Conservation (phyloP, 30 jellyfish, hydroid and myxozoan genomes). For the Hydractinia symbiolongicarpus region DNA sequence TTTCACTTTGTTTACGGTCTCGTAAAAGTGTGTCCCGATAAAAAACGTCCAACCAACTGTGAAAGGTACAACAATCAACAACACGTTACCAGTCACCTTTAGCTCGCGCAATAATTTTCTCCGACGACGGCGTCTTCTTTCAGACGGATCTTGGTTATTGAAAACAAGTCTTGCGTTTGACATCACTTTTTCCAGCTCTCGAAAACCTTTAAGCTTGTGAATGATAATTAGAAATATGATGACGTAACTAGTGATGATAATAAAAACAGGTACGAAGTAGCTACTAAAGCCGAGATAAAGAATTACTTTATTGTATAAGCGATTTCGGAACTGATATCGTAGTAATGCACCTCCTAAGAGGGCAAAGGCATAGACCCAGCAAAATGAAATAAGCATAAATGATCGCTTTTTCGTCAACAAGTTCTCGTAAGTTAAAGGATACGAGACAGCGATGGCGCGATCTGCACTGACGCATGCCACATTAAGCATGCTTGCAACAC, state of each 20-base stretch:
- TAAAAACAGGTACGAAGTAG: conserved; percentile 48
- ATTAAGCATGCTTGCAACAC: conserved; percentile 71
- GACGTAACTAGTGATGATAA: conserved; percentile 37
- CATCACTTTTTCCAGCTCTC: conserved; percentile 51
- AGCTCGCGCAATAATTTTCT: conserved; percentile 35
- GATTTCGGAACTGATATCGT: conserved; percentile 31
- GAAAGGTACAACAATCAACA: conserved; percentile 62
- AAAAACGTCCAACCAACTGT: conserved; percentile 78
- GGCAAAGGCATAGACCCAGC: conserved; percentile 48
- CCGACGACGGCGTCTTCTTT: conserved; percentile 19
- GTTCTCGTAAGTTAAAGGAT: conserved; percentile 56
- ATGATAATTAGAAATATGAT: conserved; percentile 45
- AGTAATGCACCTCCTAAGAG: conserved; percentile 43
- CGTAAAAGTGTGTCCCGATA: conserved; percentile 70
- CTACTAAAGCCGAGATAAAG: conserved; percentile 53
- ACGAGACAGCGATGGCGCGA: conserved; percentile 76
- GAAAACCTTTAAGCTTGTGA: conserved; percentile 38
- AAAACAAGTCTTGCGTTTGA: conserved; percentile 19
- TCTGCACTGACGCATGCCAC: conserved; percentile 81
- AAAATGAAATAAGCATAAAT: conserved; percentile 3
- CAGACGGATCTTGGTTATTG: background rate
- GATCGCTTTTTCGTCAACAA: conserved; percentile 35
- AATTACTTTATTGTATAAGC: conserved; percentile 23
- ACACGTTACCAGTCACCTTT: conserved; percentile 42
- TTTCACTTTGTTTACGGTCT: conserved; percentile 31